phyloP scores from a whole-genome alignment of 1,140 invertebrate species.

The Habropoda laboriosa region DNA sequence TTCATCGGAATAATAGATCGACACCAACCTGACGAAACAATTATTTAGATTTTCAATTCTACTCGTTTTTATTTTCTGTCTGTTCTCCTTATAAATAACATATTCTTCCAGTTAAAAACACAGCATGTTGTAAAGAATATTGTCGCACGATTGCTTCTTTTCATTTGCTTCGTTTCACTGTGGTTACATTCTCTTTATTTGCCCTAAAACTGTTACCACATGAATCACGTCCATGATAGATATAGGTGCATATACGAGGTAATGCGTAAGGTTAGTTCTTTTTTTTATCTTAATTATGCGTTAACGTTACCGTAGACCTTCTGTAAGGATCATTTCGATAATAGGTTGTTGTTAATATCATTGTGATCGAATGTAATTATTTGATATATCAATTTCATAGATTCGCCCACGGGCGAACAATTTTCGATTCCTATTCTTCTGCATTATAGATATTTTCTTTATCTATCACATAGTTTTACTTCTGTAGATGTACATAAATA shows the following conservation, averaged over 20 bases:
- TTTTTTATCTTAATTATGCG: neutral
- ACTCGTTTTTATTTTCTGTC: neutral
- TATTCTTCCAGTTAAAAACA: neutral
- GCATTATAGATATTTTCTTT: neutral
- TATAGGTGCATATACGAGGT: neutral
- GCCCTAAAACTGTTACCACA: neutral
- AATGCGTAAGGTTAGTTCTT: conserved; percentile 11
- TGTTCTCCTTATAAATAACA: neutral
- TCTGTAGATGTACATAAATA: conserved; percentile 15
- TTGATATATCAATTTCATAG: conserved; percentile 2
- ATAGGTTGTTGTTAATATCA: conserved; percentile 11
- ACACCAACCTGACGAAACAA: neutral
- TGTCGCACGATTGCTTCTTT: conserved; percentile 29
- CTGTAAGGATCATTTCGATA: neutral
- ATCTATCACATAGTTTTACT: neutral
- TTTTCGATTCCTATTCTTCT: neutral
- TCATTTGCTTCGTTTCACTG: conserved; percentile 9
- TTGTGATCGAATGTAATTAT: conserved; percentile 25
- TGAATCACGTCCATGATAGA: neutral
- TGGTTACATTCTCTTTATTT: neutral
- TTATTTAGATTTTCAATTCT: neutral
- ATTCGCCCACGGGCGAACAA: neutral
- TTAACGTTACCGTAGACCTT: conserved; percentile 11
- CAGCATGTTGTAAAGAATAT: conserved; percentile 14
- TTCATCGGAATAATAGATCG: neutral